Evolutionary conservation across 2,888 invertebrate species (phyloP).

Genomic region (Eilema sororculum): DNA sequence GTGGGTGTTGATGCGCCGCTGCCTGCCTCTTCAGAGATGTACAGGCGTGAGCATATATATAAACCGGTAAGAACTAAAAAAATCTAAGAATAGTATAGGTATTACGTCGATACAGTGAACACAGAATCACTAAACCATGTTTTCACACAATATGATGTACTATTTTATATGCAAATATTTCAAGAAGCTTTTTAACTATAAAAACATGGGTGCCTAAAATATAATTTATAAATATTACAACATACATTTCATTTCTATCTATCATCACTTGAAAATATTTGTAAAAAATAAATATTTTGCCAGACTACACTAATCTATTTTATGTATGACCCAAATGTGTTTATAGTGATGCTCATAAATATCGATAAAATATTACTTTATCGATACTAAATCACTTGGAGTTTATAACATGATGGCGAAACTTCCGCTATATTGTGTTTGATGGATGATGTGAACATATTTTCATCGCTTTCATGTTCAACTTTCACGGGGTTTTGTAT

Average conservation of each 20-base stretch:
- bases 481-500: constrained; percentile 1
- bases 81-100: neutral
- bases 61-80: neutral
- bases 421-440: constrained; percentile 47
- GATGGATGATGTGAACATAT: constrained; percentile 41
- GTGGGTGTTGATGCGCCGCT: too few relatives aligned
- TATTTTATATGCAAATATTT: neutral
- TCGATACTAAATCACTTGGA: constrained; percentile 51
- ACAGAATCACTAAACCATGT: neutral
- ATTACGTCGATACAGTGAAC: neutral
- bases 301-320: constrained; percentile 41
- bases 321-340: constrained; percentile 46
- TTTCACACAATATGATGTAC: neutral
- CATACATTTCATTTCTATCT: constrained; percentile 23
- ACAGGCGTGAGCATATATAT: too few relatives aligned
- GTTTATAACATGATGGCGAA: constrained; percentile 49
- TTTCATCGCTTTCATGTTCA: constrained; percentile 26
- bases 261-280: constrained; percentile 31
- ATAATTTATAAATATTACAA: constrained; percentile 5
- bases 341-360: constrained; percentile 53
- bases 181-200: neutral
- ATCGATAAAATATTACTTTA: constrained; percentile 56
- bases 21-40: too few relatives aligned
- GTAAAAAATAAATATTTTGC: constrained; percentile 36
- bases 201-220: neutral